Base-by-base conservation (phyloP, 1,140 invertebrate genomes). In the Drosophila prosaltans region DNA sequence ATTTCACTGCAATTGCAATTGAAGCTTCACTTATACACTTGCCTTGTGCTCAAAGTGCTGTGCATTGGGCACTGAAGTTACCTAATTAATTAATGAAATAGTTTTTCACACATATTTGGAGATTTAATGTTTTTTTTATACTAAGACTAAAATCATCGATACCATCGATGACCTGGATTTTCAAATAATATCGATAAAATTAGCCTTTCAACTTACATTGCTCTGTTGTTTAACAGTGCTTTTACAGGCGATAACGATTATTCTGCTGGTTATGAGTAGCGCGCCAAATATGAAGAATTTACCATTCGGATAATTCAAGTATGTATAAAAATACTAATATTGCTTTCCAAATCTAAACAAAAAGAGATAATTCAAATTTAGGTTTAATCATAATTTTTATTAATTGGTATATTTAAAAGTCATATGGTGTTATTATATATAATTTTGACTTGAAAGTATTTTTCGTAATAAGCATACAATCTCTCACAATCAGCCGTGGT, bases 361-460 rank as follows among this genome's bases (percentile, higher is more conserved):
- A 45, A 8, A 36, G 7, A 48, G 16, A 7, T 21, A 3, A 10
- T 9, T 26, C 6, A 1, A 9, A 51, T 10, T 51, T 83, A 89
- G 83, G 84, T 83, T 86, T 89, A 86, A 83, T 86, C 83, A 85
- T 84, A 81, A 78, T 83, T 68, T 86, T 86, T 86, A 86, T 86
- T 88, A 86, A 86, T 86, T 83, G 88, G 83, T 74, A 83, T 83
- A 74, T 83, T 62, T 86, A 86, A 88, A 86, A 86, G 83, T 88
- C 82, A 86, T 86, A 88, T 86, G 83, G 80, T 86, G 83, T 86
- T 88, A 80, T 88, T 78, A 86, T 86, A 36, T 36, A 1, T 4
- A 88, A 80, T 77, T 80, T 88, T 26, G 45, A 72, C 73, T 85
- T 88, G 84, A 86, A 83, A 73, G 80, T 86, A 83, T 40, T 59